Evolutionary conservation across 2,113 vertebrate genomes (phyloP).

Genomic region (Notothenia rossii): DNA sequence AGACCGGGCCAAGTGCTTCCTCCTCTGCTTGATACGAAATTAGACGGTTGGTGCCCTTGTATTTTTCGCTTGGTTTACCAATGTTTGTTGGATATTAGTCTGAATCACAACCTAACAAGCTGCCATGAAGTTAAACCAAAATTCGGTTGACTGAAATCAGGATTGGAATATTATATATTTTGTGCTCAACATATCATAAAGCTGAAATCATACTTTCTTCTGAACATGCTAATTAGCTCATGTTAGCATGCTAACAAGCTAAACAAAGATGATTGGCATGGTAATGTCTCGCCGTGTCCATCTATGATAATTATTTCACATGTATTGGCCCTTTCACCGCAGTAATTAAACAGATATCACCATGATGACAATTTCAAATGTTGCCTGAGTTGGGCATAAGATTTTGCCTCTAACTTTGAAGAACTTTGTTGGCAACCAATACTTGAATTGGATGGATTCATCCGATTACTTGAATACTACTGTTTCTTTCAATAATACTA

Average conservation of each 20-base stretch:
- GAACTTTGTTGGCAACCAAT: background rate
- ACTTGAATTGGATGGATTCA: background rate
- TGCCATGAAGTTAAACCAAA: background rate
- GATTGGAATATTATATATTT: background rate
- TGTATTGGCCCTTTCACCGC: background rate
- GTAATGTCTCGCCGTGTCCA: background rate
- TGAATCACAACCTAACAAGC: background rate
- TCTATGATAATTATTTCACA: too few species aligned
- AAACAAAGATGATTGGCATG: background rate
- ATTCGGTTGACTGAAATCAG: background rate
- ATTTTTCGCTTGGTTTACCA: conserved; percentile 42
- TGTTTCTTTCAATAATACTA: too few species aligned
- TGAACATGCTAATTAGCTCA: background rate
- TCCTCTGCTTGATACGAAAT: conserved; percentile 62
- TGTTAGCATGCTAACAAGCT: background rate
- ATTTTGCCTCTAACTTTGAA: background rate
- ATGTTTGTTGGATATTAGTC: conserved; percentile 30
- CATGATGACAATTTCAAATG: background rate
- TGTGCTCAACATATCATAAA: background rate
- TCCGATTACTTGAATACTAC: too few species aligned
- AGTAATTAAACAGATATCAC: background rate
- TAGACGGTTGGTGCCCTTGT: conserved; percentile 40
- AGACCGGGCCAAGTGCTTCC: conserved; percentile 51
- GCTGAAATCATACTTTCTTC: background rate
- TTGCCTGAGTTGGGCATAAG: background rate